A percentile compares a stretch with the other conserved stretches of the same genome.
These are phyloP conservation scores for Cantharis flavilabris DNA, from an alignment of 2,888 invertebrate species.

Conservation along the genomic window DNA sequence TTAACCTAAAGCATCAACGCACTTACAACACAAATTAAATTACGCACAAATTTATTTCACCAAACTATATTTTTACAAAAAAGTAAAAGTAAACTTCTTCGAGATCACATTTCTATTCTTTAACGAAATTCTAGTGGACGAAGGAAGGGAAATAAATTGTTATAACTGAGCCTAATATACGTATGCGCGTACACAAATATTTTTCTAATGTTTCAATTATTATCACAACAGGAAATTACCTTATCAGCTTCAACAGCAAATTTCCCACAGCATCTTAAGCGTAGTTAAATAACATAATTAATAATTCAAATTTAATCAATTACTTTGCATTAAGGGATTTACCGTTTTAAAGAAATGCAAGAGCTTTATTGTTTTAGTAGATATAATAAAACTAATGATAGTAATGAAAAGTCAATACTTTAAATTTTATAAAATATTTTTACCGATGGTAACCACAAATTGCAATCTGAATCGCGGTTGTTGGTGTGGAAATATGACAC, in stretches of 20 bases:
- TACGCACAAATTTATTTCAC: not conserved
- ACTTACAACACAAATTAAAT: not conserved
- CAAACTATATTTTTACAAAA: not conserved
- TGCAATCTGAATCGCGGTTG: conserved; percentile 11
- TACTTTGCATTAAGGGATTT: not conserved
- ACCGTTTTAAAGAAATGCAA: not conserved
- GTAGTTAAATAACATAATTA: conserved; percentile 7
- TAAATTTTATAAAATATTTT: conserved; percentile 4
- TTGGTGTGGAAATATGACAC: conserved; percentile 16
- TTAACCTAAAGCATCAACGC: not conserved
- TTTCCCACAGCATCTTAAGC: conserved; percentile 21
- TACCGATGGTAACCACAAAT: conserved; percentile 6
- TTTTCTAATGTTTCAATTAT: conserved; percentile 7
- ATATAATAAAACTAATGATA: not conserved
- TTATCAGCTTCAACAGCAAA: conserved; percentile 14
- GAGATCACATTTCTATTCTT: not conserved
- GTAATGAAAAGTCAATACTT: not conserved
- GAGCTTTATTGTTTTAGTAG: not conserved
- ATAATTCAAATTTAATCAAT: conserved; percentile 9
- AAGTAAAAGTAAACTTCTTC: not conserved
- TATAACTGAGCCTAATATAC: not conserved
- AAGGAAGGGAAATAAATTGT: conserved; percentile 3
- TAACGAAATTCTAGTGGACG: not conserved
- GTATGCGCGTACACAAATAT: not conserved
- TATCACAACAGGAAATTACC: conserved; percentile 9